Percentiles rank a stretch among this genome's conserved stretches.
phyloP scores from a whole-genome alignment of 1,140 invertebrate species.

The Periplaneta americana region DNA sequence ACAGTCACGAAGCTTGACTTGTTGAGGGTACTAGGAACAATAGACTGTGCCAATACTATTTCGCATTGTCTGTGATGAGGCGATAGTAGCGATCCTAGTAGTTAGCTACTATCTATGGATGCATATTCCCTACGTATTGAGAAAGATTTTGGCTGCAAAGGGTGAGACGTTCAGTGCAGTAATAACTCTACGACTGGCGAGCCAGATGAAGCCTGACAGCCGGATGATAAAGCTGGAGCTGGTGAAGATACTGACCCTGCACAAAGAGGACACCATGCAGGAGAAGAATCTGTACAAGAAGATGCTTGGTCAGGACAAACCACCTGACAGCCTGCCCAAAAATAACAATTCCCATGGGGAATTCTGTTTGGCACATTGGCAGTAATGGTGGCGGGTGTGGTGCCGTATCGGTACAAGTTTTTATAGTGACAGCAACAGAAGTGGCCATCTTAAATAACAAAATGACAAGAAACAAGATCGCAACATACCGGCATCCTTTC shows the following conservation, averaged over 20 bases:
- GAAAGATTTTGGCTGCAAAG: slow-evolving; percentile 58
- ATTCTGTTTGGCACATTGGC: slow-evolving; percentile 4
- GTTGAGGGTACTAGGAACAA: no score
- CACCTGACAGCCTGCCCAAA: not conserved
- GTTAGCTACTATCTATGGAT: no score
- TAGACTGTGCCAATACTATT: no score
- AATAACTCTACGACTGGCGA: slow-evolving; percentile 46
- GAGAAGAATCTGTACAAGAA: slow-evolving; percentile 59
- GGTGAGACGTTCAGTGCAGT: slow-evolving; percentile 56
- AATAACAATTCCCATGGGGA: not conserved
- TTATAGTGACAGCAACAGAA: not conserved
- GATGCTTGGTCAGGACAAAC: slow-evolving; percentile 49
- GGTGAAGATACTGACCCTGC: slow-evolving; percentile 47
- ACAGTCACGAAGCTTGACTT: no score
- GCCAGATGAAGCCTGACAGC: slow-evolving; percentile 51
- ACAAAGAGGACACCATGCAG: slow-evolving; percentile 45
- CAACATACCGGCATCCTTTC: no score
- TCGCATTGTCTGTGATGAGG: no score
- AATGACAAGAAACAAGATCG: no score
- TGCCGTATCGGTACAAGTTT: slow-evolving; percentile 2
- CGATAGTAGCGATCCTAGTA: no score
- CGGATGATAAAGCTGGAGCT: slow-evolving; percentile 53
- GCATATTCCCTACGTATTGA: no score
- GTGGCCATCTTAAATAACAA: no score
- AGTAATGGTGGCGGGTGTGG: not conserved